Evolutionary conservation across 2,888 invertebrate species (phyloP).

Genomic region (Labia minor): DNA sequence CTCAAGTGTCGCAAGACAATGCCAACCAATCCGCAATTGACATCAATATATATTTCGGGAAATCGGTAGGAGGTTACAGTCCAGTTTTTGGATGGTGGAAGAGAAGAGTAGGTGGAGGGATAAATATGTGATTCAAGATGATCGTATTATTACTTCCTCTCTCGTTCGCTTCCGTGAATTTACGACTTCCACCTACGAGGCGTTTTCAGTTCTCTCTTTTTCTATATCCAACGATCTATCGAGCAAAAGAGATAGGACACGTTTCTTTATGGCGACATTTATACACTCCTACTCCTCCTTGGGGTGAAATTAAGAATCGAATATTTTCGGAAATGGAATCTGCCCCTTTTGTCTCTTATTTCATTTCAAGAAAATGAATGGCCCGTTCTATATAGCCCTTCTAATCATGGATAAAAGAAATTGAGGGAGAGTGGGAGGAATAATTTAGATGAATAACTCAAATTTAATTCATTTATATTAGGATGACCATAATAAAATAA

Average conservation of each 20-base stretch:
- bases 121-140: neutral
- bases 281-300: neutral
- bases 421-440: too few relatives aligned
- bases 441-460: too few relatives aligned
- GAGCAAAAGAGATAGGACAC: neutral
- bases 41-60: neutral
- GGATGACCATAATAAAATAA: too few relatives aligned
- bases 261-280: constrained; percentile 5
- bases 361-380: neutral
- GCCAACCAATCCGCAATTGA: neutral
- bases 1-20: neutral
- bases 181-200: constrained; percentile 1
- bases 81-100: too few relatives aligned
- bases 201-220: too few relatives aligned
- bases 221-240: too few relatives aligned
- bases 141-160: constrained; percentile 7
- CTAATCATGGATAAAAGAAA: too few relatives aligned
- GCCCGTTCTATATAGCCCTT: too few relatives aligned
- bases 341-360: neutral
- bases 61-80: neutral
- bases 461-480: too few relatives aligned
- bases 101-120: too few relatives aligned
- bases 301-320: neutral
- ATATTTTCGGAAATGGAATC: neutral
- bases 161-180: constrained; percentile 1